phyloP scores from a whole-genome alignment of 2,888 invertebrate species.

The Cephus rjabovi region DNA sequence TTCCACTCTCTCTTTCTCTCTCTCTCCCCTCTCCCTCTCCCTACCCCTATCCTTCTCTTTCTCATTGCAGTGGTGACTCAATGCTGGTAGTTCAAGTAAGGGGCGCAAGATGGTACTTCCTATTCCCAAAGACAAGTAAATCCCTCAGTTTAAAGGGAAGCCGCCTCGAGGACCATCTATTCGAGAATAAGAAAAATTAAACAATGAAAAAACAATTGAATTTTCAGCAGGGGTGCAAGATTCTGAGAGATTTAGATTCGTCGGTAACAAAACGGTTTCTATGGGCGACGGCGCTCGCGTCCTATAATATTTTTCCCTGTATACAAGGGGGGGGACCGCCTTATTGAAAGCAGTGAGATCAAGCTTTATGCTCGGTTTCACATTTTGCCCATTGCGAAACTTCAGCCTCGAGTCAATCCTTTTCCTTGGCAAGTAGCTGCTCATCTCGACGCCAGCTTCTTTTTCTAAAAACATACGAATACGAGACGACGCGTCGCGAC shows the following conservation, averaged over 20 bases:
- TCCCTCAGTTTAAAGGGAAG: conserved; percentile 36
- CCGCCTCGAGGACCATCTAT: conserved; percentile 4
- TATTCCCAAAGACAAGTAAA: conserved; percentile 29
- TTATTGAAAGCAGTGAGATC: conserved; percentile 30
- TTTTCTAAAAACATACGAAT: background rate
- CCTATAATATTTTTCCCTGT: background rate
- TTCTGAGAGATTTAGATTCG: conserved; percentile 24
- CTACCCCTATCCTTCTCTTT: background rate
- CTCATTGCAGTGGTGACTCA: background rate
- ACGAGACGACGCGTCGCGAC: background rate
- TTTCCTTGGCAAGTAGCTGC: background rate
- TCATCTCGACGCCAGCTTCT: background rate
- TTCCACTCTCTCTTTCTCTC: background rate
- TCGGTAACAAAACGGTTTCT: conserved; percentile 10
- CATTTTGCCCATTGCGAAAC: background rate
- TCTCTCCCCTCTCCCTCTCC: too few relatives aligned
- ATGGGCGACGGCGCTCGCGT: background rate
- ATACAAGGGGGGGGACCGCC: conserved; percentile 24
- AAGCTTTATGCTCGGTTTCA: conserved; percentile 19
- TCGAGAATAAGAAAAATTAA: conserved; percentile 2
- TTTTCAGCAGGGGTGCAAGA: conserved; percentile 20
- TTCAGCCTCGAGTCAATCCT: background rate
- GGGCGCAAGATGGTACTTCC: background rate
- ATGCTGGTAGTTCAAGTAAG: background rate
- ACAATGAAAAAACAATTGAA: conserved; percentile 24